A percentile compares a stretch with the other conserved stretches of the same genome.
phyloP scores from a whole-genome alignment of 2,113 vertebrate species.

The Corythoichthys intestinalis region DNA sequence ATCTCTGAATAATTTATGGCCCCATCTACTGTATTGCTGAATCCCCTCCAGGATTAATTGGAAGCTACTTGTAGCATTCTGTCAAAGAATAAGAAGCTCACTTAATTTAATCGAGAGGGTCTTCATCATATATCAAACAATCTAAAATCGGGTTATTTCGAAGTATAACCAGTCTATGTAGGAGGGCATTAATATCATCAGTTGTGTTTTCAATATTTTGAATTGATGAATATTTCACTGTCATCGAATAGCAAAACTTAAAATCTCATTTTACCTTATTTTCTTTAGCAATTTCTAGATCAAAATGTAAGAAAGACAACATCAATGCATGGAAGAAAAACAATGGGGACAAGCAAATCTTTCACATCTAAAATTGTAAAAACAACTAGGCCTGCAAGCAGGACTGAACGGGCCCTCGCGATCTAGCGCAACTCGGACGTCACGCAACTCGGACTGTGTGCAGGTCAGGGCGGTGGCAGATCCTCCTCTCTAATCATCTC shows the following conservation, averaged over 20 bases:
- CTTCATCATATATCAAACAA: background rate
- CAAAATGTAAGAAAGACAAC: conserved; percentile 5
- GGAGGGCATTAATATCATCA: background rate
- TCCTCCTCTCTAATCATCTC: too few species aligned
- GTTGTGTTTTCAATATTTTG: background rate
- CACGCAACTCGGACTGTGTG: too few species aligned
- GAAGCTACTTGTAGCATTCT: conserved; percentile 20
- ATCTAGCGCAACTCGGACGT: too few species aligned
- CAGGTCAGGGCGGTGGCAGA: too few species aligned
- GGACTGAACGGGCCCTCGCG: too few species aligned
- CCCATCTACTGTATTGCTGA: conserved; percentile 21
- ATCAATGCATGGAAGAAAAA: background rate
- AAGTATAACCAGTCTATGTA: background rate
- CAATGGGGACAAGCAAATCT: conserved; percentile 13
- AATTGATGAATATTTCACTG: background rate
- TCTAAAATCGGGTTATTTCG: conserved; percentile 17
- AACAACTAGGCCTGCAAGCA: too few species aligned
- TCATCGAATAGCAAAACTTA: background rate
- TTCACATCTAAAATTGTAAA: conserved; percentile 14
- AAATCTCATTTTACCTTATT: background rate
- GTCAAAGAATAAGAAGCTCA: conserved; percentile 45
- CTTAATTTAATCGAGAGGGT: conserved; percentile 22
- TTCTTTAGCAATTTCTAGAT: conserved; percentile 22
- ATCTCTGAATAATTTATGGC: conserved; percentile 57
- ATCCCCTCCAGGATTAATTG: conserved; percentile 40